Percentiles rank a stretch among this genome's conserved stretches.
These are phyloP conservation scores for Bursaphelenchus okinawaensis DNA, from an alignment of 2,888 invertebrate genomes.

Conservation along the genomic window DNA sequence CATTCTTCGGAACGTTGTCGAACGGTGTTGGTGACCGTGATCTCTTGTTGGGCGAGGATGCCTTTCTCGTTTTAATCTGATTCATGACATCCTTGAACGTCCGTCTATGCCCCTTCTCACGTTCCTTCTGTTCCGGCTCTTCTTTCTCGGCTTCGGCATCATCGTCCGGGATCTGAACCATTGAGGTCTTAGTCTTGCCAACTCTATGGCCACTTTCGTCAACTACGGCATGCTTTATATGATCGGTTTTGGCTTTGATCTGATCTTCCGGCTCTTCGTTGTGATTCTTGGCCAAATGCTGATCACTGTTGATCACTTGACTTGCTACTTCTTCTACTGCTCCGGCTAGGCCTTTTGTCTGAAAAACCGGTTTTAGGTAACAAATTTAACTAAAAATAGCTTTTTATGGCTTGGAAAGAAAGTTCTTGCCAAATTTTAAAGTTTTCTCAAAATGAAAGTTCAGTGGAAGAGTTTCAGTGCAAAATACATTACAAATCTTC, in stretches of 20 bases:
- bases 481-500: too few relatives aligned
- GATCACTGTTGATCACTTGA: not conserved
- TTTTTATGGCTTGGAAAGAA: not conserved
- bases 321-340: constrained; percentile 18
- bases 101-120: not conserved
- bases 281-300: constrained; percentile 5
- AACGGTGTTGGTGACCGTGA: constrained; percentile 8
- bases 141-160: not conserved
- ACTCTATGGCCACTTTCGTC: constrained; percentile 19
- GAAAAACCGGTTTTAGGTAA: too few relatives aligned
- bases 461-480: too few relatives aligned
- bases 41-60: not conserved
- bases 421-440: too few relatives aligned
- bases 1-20: not conserved
- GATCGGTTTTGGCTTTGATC: constrained; percentile 8
- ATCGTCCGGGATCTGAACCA: not conserved
- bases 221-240: constrained; percentile 20
- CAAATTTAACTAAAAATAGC: too few relatives aligned
- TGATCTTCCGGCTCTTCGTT: not conserved
- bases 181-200: constrained; percentile 15
- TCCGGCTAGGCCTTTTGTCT: constrained; percentile 5
- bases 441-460: too few relatives aligned
- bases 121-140: not conserved
- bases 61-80: not conserved
- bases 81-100: not conserved